A percentile compares a stretch with the other conserved stretches of the same genome.
Conservation (phyloP, 2,888 invertebrate genomes). For the Yponomeuta sedellus region DNA sequence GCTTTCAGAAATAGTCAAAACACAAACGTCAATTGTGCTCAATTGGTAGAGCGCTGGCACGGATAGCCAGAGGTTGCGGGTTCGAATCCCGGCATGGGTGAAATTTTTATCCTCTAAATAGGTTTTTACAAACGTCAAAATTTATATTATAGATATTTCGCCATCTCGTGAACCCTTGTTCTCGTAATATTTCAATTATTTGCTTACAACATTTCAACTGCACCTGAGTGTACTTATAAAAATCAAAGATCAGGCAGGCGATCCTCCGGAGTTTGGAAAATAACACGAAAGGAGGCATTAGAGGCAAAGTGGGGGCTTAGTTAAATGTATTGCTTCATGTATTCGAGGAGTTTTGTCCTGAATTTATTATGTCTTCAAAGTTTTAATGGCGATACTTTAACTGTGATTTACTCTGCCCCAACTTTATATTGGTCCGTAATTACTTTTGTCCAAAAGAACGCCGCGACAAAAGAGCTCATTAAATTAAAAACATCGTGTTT, state of each 20-base stretch:
- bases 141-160: too few relatives aligned
- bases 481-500: not conserved
- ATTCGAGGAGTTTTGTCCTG: conserved; percentile 9
- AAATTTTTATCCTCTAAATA: too few relatives aligned
- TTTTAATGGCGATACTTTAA: conserved; percentile 20
- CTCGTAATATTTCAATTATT: too few relatives aligned
- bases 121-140: too few relatives aligned
- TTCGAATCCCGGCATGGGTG: too few relatives aligned
- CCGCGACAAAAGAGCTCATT: not conserved
- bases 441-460: not conserved
- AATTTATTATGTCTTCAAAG: conserved; percentile 25
- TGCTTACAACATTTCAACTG: too few relatives aligned
- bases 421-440: conserved; percentile 14
- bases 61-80: too few relatives aligned
- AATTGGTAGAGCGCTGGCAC: too few relatives aligned
- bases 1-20: too few relatives aligned
- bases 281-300: conserved; percentile 14
- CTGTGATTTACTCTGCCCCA: conserved; percentile 11
- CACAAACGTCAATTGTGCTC: too few relatives aligned
- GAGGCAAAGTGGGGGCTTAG: not conserved
- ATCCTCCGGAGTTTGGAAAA: not conserved
- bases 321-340: conserved; percentile 16
- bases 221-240: not conserved
- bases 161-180: too few relatives aligned
- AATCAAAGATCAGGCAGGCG: not conserved